Conservation (phyloP, 2,888 invertebrate genomes). For the Strigamia transsilvanica region DNA sequence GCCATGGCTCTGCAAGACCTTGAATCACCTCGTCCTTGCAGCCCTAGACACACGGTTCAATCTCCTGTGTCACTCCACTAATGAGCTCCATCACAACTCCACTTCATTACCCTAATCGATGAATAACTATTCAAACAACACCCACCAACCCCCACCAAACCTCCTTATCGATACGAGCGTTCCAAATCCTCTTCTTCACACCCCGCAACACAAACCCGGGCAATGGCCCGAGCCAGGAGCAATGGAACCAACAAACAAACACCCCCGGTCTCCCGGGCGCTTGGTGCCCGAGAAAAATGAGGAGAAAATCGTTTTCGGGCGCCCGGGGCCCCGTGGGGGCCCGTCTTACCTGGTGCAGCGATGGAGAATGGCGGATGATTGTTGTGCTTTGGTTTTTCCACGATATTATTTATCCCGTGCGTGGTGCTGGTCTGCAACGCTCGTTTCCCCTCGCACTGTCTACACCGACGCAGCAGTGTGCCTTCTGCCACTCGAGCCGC, state of each 20-base stretch:
- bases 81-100: background rate
- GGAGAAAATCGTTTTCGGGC: no score
- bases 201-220: conserved; percentile 23
- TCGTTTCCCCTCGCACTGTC: background rate
- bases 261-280: no score
- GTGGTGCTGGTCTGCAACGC: background rate
- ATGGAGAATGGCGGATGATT: no score
- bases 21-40: conserved; percentile 24
- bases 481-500: conserved; percentile 10
- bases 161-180: background rate
- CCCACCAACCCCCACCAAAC: background rate
- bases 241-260: conserved; percentile 1
- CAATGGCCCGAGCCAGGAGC: conserved; percentile 15
- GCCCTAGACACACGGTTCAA: conserved; percentile 27
- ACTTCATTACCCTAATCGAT: conserved; percentile 22
- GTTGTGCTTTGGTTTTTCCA: background rate
- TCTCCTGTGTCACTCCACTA: conserved; percentile 33
- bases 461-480: conserved; percentile 28
- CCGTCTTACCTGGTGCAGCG: background rate
- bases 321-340: no score
- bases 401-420: conserved; percentile 11
- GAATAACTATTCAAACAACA: conserved; percentile 21
- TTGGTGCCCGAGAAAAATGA: no score
- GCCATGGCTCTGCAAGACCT: conserved; percentile 5
- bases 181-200: background rate